phyloP scores from a whole-genome alignment of 1,140 invertebrate genomes.

The Phymastichus coffea region DNA sequence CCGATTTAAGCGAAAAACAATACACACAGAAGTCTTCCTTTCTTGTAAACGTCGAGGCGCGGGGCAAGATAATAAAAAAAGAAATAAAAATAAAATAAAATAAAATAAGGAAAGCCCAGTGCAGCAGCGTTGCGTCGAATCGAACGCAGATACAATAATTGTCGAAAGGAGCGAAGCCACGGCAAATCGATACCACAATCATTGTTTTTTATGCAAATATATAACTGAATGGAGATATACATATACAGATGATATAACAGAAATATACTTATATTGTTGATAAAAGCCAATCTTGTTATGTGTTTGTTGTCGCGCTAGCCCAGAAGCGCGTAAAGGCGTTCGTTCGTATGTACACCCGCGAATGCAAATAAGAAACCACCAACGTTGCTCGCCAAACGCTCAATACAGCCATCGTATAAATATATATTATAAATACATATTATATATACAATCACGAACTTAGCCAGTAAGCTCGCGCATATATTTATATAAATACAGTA shows the following conservation, averaged over 20 bases:
- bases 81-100: background rate
- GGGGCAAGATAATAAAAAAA: no score
- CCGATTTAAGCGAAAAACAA: constrained; percentile 3
- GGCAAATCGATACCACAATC: no score
- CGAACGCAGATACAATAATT: no score
- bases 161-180: no score
- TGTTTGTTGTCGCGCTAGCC: constrained; percentile 2
- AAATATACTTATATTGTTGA: background rate
- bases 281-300: constrained; percentile 23
- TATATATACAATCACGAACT: background rate
- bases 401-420: constrained; percentile 23
- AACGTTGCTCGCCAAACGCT: constrained; percentile 24
- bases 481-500: constrained; percentile 21
- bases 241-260: background rate
- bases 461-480: constrained; percentile 16
- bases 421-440: constrained; percentile 1
- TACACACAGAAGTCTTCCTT: constrained; percentile 14
- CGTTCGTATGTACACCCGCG: background rate
- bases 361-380: background rate
- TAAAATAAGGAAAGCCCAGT: background rate
- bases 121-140: no score
- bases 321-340: background rate
- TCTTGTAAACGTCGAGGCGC: no score
- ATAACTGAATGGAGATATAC: no score
- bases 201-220: no score